Conservation (phyloP, 2,888 invertebrate species). For the Bellardia bayeri region DNA sequence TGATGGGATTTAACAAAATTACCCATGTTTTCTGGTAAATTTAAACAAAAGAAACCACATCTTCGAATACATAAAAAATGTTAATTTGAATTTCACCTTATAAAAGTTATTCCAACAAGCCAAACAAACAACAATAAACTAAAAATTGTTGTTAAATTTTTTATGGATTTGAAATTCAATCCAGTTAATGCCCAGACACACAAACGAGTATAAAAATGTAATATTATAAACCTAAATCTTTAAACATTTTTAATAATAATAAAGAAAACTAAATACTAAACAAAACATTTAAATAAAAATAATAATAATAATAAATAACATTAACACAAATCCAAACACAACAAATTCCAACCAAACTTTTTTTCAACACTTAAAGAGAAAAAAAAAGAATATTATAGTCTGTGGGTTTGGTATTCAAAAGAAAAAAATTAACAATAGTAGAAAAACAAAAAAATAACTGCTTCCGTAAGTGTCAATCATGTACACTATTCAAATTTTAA, state of each 20-base stretch:
- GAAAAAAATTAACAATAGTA: conserved; percentile 16
- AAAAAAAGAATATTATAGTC: not conserved
- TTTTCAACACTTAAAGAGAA: conserved; percentile 21
- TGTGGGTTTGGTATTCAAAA: not conserved
- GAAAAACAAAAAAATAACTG: conserved; percentile 27
- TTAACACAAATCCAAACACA: not conserved
- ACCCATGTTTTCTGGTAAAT: not conserved
- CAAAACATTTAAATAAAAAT: not conserved
- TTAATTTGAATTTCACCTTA: conserved; percentile 1
- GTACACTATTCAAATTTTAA: conserved; percentile 64
- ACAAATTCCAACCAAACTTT: not conserved
- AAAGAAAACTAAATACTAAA: conserved; percentile 14
- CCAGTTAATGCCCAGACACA: conserved; percentile 4
- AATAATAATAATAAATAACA: not conserved
- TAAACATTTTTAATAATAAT: not conserved
- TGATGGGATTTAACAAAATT: conserved; percentile 1
- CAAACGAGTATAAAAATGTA: not conserved
- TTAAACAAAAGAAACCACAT: not conserved
- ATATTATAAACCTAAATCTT: not conserved
- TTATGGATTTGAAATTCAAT: conserved; percentile 3
- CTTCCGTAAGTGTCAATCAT: conserved; percentile 72
- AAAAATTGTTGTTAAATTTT: not conserved
- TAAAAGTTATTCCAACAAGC: not conserved
- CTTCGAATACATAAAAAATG: not conserved
- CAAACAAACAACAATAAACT: not conserved